Evolutionary conservation across 92 coral and sea anemone genomes (phyloP).

Genomic region (Plumapathes pennacea): DNA sequence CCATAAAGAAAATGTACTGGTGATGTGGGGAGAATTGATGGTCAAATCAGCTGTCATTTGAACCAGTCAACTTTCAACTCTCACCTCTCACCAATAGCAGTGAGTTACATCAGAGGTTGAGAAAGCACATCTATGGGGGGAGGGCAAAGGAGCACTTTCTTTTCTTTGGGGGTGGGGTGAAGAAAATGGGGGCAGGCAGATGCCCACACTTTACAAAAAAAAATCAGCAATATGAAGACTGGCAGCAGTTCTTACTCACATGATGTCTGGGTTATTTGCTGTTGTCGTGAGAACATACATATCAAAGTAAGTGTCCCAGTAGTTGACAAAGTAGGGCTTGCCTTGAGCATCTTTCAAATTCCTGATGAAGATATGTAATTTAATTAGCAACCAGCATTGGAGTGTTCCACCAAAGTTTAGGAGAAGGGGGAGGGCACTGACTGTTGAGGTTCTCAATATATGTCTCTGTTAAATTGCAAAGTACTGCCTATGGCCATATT

Average conservation of each 20-base stretch:
- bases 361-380: no score
- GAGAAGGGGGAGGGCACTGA: no score
- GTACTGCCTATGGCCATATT: no score
- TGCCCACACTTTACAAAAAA: background rate
- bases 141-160: background rate
- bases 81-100: background rate
- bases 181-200: background rate
- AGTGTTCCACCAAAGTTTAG: no score
- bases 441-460: no score
- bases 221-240: background rate
- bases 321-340: constrained; percentile 72
- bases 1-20: no score
- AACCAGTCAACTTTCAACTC: no score
- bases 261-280: constrained; percentile 97
- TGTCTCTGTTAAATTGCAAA: no score
- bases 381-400: no score
- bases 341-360: constrained; percentile 83
- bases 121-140: background rate
- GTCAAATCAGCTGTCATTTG: no score
- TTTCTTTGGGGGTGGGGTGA: background rate
- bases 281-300: constrained; percentile 91
- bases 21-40: no score
- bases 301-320: constrained; percentile 66
- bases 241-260: constrained; percentile 53
- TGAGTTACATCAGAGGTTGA: background rate